Evolutionary conservation across 2,113 vertebrate genomes (phyloP).

Genomic region (Brachyhypopomus occidentalis): DNA sequence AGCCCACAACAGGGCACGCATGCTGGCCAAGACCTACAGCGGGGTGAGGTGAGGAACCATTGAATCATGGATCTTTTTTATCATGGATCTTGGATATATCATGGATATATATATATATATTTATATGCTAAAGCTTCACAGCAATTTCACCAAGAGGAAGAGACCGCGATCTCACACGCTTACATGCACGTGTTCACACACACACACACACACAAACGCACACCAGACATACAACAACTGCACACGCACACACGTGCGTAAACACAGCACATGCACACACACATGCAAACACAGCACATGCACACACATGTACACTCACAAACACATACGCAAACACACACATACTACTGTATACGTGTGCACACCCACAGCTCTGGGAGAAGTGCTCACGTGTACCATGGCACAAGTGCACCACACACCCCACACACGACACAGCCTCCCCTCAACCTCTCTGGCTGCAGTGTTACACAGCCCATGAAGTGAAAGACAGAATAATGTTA

Average conservation of each 20-base stretch:
- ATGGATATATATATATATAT: too few species aligned
- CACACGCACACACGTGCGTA: background rate
- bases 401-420: background rate
- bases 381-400: too few species aligned
- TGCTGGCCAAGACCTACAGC: constrained; percentile 23
- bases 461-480: constrained; percentile 50
- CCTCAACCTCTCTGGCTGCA: background rate
- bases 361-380: too few species aligned
- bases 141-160: constrained; percentile 9
- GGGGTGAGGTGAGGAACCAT: constrained; percentile 20
- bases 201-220: background rate
- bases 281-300: too few species aligned
- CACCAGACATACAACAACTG: background rate
- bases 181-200: background rate
- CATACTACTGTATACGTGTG: too few species aligned
- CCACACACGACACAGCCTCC: background rate
- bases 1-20: constrained; percentile 27
- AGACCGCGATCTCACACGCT: constrained; percentile 5
- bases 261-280: too few species aligned
- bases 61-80: constrained; percentile 57
- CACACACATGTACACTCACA: too few species aligned
- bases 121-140: constrained; percentile 29
- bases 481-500: constrained; percentile 42
- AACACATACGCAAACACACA: too few species aligned
- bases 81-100: constrained; percentile 57